Evolutionary conservation across 2,888 invertebrate genomes (phyloP).

Genomic region (Limenitis arthemis): DNA sequence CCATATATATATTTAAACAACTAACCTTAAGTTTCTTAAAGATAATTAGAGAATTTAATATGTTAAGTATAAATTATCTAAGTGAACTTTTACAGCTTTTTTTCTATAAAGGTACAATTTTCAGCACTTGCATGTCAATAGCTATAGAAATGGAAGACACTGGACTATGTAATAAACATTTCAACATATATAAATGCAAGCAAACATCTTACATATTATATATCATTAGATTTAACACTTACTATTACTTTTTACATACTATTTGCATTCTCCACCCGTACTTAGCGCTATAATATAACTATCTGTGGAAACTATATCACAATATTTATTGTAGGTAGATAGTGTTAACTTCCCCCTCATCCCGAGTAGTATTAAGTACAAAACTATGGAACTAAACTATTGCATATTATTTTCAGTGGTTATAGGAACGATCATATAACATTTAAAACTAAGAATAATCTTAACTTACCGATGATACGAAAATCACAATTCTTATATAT

Average conservation of each 20-base stretch:
- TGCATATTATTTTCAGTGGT: slow-evolving; percentile 49
- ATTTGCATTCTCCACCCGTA: slow-evolving; percentile 45
- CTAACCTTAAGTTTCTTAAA: not conserved
- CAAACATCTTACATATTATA: slow-evolving; percentile 17
- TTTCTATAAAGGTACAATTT: slow-evolving; percentile 3
- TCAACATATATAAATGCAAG: slow-evolving; percentile 18
- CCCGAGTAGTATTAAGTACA: slow-evolving; percentile 57
- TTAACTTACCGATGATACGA: slow-evolving; percentile 40
- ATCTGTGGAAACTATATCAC: slow-evolving; percentile 61
- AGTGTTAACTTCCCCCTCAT: slow-evolving; percentile 35
- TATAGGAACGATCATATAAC: slow-evolving; percentile 57
- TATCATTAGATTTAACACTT: slow-evolving; percentile 15
- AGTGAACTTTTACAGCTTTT: not conserved
- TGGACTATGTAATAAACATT: slow-evolving; percentile 24
- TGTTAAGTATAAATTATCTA: slow-evolving; percentile 1
- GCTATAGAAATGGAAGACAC: slow-evolving; percentile 30
- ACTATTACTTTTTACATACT: slow-evolving; percentile 21
- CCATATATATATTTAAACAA: slow-evolving; percentile 12
- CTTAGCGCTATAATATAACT: slow-evolving; percentile 31
- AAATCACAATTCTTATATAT: slow-evolving; percentile 56
- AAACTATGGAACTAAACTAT: slow-evolving; percentile 52
- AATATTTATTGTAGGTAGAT: slow-evolving; percentile 39
- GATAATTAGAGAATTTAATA: too few species aligned
- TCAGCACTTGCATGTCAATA: slow-evolving; percentile 6
- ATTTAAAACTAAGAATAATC: slow-evolving; percentile 43